Base-by-base conservation (phyloP, 1,140 invertebrate species). In the Drosophila melanogaster region DNA sequence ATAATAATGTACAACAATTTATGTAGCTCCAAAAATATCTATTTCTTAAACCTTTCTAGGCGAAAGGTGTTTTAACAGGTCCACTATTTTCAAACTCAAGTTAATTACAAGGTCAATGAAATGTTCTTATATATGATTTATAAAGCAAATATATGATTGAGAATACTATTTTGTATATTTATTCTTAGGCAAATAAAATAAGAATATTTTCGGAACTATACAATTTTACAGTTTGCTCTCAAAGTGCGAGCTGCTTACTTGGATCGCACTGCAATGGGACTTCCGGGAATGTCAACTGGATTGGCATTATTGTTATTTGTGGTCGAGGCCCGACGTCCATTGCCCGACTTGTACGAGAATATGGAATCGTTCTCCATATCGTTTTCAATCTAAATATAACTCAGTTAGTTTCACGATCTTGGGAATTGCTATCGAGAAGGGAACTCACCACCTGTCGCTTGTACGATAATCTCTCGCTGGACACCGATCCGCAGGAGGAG, bases 401-500 rank as follows among this genome's bases (percentile, higher is more conserved):
- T 53, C 0, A 15, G n/a, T 53, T 41, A 71, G 40, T 4, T 30
- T 4, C 1, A 11, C 30, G 30, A 8, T 30, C 30, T 30, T 7
- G 2, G 7, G 0, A 30, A 3, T 30, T 8, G 30, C 11, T 7
- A 4, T 10, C 19, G 12, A 1, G 26, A 15, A 14, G 5, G 0
- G 1, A 1, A 95, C 94, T 64, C 7, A 81, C 85, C 75, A 92
- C 90, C 58, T 92, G 91, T 17, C 91, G 74, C 69, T 92, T 92
- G 50, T 91, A 92, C 50, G 90, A 92, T 38, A 96, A 92, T 61
- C 95, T 93, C 92, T 97, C 96, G 66, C 96, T 96, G 22, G 96
- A 96, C 83, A 97, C 96, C 49, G 96, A 97, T 12, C 96, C 96
- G 84, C 96, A 96, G 44, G 96, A 96, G 19, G 96, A 96, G 91